Conservation (phyloP, 64 coral and sea anemone species). For the Dendronephthya gigantea region DNA sequence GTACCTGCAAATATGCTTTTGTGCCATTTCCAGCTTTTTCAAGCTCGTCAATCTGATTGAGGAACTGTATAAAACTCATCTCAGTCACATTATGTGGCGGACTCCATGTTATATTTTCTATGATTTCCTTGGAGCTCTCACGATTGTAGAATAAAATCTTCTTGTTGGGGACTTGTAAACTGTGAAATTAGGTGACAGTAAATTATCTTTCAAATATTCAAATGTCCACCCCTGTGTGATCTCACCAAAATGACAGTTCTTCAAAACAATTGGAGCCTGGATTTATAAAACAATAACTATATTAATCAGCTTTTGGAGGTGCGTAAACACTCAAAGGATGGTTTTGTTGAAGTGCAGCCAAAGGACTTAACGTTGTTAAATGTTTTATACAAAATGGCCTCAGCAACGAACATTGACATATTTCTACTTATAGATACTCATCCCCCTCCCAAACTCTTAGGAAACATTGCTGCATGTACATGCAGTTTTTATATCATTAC, state of each 20-base stretch:
- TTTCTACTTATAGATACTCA: too few relatives aligned
- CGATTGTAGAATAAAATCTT: slow-evolving; percentile 5
- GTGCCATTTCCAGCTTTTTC: neutral
- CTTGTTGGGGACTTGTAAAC: neutral
- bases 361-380: too few relatives aligned
- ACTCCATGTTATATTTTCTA: neutral
- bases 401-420: too few relatives aligned
- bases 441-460: too few relatives aligned
- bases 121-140: neutral
- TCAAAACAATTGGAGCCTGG: neutral
- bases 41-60: neutral
- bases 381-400: too few relatives aligned
- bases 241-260: slow-evolving; percentile 14
- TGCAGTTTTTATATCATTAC: too few relatives aligned
- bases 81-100: neutral
- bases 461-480: too few relatives aligned
- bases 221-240: neutral
- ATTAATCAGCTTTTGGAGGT: too few relatives aligned
- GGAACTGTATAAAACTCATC: neutral
- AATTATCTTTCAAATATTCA: slow-evolving; percentile 2
- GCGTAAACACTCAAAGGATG: too few relatives aligned
- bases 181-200: neutral
- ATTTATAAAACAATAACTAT: too few relatives aligned
- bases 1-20: slow-evolving; percentile 4
- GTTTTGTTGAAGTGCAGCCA: too few relatives aligned